Evolutionary conservation across 2,113 vertebrate genomes (phyloP), one percentile per base, ranked within the genome.

Genomic region (Elephantulus edwardii): DNA sequence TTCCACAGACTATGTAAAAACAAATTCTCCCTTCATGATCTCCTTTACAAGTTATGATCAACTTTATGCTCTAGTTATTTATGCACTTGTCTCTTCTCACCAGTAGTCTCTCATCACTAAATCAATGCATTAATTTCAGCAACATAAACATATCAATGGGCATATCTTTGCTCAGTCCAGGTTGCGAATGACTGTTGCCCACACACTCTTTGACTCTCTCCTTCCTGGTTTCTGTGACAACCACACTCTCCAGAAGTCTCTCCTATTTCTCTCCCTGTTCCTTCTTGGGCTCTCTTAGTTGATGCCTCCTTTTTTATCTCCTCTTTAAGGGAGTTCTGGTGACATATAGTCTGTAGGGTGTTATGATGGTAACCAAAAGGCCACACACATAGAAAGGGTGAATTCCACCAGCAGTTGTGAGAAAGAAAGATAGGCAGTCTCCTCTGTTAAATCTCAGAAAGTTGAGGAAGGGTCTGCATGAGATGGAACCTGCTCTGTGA

Each of bases 211-310:
- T 30, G 19, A 76, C 7, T 33, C 44, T 58, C 26, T 76, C 64
- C 83, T 38, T 26, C 24, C 16, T 82, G 22, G 44, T 66, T 56
- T 58, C 48, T 56, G 50, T 1, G 9, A 85, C 30, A 70, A 33
- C 2, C 35, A n/a, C 6, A 11, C 5, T n/a, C 4, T 50, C 2
- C 0, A 13, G 22, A 22, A 4, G 0, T 58, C 42, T 40, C 48
- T 70, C 35, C 35, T 30, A 20, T 22, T 42, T 56, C 1, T 0
- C n/a, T 20, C 11, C 26, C 2, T 1, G 78, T 48, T 80, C 22
- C 7, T 54, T 10, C 26, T 11, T 38, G 40, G 64, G n/a, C 9
- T 50, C 48, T 16, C 16, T 50, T n/a, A n/a, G n/a, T n/a, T 50
- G 48, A 50, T 50, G 48, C 8, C 58, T 30, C 24, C 22, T 58